phyloP scores from a whole-genome alignment of 2,888 invertebrate genomes.

The Drosophila helvetica region DNA sequence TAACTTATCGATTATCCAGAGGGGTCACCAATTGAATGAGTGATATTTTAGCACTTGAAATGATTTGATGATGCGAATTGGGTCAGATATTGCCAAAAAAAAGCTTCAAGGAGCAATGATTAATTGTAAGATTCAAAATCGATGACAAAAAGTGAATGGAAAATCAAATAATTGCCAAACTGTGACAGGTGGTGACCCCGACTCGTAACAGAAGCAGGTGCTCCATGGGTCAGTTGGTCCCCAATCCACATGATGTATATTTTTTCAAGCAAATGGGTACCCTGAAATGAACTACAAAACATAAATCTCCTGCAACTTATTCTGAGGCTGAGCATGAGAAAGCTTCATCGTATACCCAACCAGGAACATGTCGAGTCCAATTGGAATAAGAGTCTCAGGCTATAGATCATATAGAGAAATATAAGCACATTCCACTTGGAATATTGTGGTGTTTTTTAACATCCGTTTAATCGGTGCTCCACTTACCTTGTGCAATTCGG shows the following conservation, averaged over 20 bases:
- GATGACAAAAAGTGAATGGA: too few species aligned
- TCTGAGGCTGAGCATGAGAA: too few species aligned
- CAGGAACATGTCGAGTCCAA: too few species aligned
- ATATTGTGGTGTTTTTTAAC: neutral
- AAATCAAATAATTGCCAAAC: neutral
- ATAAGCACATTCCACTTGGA: neutral
- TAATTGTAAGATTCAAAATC: too few species aligned
- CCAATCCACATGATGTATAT: neutral
- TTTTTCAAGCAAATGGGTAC: too few species aligned
- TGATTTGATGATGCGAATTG: neutral
- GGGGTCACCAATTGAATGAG: neutral
- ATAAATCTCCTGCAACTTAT: too few species aligned
- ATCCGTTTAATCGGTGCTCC: neutral
- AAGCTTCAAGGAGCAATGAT: too few species aligned
- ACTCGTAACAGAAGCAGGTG: neutral
- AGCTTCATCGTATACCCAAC: too few species aligned
- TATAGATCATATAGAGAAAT: neutral
- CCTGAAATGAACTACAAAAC: too few species aligned
- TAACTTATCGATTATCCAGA: neutral
- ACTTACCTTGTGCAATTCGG: conserved; percentile 97
- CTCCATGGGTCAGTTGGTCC: neutral
- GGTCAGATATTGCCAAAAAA: neutral
- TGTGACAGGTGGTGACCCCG: neutral
- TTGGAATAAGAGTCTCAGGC: neutral
- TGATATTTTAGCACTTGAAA: neutral